Evolutionary conservation across 2,888 invertebrate genomes (phyloP).

Genomic region (Drosophila antonietae): DNA sequence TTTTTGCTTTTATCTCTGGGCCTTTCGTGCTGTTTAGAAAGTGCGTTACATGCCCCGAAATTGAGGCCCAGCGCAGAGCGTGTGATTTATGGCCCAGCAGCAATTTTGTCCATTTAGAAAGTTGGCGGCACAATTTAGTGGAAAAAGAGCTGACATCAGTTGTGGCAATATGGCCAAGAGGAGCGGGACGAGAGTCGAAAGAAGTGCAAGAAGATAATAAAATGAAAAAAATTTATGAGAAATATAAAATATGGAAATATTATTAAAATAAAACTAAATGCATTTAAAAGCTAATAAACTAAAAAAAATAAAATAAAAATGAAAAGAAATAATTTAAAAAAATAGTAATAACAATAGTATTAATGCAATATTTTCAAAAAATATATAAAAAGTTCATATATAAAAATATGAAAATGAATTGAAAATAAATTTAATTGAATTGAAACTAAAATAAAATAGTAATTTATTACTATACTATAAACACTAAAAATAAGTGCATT

Average conservation of each 20-base stretch:
- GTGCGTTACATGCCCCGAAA: slow-evolving; percentile 70
- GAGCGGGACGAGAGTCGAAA: neutral
- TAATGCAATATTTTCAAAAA: neutral
- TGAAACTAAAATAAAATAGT: neutral
- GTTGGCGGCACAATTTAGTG: slow-evolving; percentile 39
- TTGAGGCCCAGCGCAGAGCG: slow-evolving; percentile 39
- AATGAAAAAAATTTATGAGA: neutral
- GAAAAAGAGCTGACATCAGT: slow-evolving; percentile 27
- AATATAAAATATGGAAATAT: neutral
- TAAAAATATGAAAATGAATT: too few species aligned
- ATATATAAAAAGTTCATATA: neutral
- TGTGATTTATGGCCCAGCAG: slow-evolving; percentile 63
- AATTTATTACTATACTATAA: too few species aligned
- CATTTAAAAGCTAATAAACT: neutral
- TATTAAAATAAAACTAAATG: too few species aligned
- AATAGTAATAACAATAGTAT: neutral
- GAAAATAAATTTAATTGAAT: neutral
- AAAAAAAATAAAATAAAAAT: too few species aligned
- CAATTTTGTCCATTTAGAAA: slow-evolving; percentile 52
- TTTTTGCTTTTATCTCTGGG: slow-evolving; percentile 20
- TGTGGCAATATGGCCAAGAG: slow-evolving; percentile 12
- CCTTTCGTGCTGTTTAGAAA: slow-evolving; percentile 68
- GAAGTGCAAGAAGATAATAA: neutral
- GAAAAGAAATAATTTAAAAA: neutral
- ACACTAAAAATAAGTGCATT: neutral